Evolutionary conservation across 2,888 invertebrate species (phyloP), one percentile per base, ranked within the genome.

Genomic region (Drosophila buzzatii): DNA sequence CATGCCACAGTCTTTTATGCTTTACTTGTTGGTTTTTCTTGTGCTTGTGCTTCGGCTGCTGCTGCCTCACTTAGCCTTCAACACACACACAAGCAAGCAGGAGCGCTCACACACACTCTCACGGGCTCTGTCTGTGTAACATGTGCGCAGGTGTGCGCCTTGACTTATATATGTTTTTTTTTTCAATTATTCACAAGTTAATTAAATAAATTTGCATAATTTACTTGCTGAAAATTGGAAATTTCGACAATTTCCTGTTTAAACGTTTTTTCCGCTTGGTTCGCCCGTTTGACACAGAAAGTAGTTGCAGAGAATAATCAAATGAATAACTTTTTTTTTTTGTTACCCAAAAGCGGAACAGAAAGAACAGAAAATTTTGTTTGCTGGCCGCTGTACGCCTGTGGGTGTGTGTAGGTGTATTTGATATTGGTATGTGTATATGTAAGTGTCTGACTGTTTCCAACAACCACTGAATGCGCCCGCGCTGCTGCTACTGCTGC

Each of bases 101-200:
- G 42, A 39, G 51, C 44, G 58, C 64, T 59, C 59, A 37, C 51
- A 56, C 39, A 57, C 31, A 52, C 49, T 51, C 47, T 20, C 8
- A 70, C 70, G 33, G 68, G 63, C 53, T 10, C 39, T 42, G 66
- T 60, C 67, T 57, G 66, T 63, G 67, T 70, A 67, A 85, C 81
- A 85, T 87, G 88, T 86, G 85, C 85, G 85, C 90, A 86, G 86
- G 86, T 86, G 85, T 88, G 81, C 70, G 81, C 79, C 89, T 87
- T 86, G 83, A 76, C 81, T 86, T 37, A 41, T 55, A 27, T 55
- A 2, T 53, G 9, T n/a, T 27, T 47, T 41, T 20, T 37, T 14
- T 84, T 82, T 88, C 74, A 84, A 82, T 82, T 84, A 86, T 76
- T 71, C 73, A 74, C 73, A 44, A 64, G 83, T 72, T 81, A 70